phyloP scores from a whole-genome alignment of 2,797 vertebrate species.

The Sus cebifrons region DNA sequence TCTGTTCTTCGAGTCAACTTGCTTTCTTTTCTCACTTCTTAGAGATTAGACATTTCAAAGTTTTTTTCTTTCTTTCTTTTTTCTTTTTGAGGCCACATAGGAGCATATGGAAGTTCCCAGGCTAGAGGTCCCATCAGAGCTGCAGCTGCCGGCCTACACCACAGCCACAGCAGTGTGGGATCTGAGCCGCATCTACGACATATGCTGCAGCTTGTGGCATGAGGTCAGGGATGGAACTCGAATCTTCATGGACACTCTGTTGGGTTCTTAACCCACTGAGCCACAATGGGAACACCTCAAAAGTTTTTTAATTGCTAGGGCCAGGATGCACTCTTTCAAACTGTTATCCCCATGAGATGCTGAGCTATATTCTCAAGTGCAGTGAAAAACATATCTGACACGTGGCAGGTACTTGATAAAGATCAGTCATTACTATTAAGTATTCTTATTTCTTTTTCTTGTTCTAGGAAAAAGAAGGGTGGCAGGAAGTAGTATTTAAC shows the following conservation, averaged over 20 bases:
- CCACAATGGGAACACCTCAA: too few relatives aligned
- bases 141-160: too few relatives aligned
- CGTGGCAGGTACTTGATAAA: not conserved
- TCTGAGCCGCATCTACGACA: too few relatives aligned
- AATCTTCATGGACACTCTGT: too few relatives aligned
- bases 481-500: not conserved
- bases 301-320: not conserved
- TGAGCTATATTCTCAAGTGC: not conserved
- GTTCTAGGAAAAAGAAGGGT: not conserved
- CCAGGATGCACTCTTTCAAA: not conserved
- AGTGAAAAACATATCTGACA: not conserved
- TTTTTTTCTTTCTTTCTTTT: too few relatives aligned
- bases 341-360: fast-evolving
- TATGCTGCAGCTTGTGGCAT: too few relatives aligned
- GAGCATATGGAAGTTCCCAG: too few relatives aligned
- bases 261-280: too few relatives aligned
- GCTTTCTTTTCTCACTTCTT: not conserved
- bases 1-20: not conserved
- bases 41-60: not conserved
- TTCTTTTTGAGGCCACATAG: too few relatives aligned
- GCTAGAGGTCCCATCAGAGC: too few relatives aligned
- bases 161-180: too few relatives aligned
- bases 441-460: not conserved
- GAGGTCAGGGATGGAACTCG: too few relatives aligned
- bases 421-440: fast-evolving